Evolutionary conservation across 2,113 vertebrate genomes (phyloP).

Genomic region (Heterotis niloticus): DNA sequence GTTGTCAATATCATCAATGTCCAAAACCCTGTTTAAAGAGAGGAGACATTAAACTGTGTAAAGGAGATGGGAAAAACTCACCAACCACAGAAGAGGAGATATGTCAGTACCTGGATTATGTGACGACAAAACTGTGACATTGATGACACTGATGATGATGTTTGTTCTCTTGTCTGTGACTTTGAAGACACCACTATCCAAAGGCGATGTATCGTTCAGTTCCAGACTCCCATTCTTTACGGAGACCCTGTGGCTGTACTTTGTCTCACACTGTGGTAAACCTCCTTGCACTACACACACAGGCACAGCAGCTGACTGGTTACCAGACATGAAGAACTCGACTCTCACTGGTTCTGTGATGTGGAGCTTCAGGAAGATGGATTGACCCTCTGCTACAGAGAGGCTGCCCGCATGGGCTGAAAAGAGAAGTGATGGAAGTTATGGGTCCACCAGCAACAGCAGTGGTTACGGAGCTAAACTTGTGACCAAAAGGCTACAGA

Average conservation of each 20-base stretch:
- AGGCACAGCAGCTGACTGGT: background rate
- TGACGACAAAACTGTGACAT: background rate
- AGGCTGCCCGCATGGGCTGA: background rate
- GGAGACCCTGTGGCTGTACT: background rate
- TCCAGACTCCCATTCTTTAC: too few relatives aligned
- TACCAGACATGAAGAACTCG: background rate
- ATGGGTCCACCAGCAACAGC: too few relatives aligned
- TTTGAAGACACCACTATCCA: background rate
- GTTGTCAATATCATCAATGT: too few relatives aligned
- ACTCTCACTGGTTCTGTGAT: conserved; percentile 10
- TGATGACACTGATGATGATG: background rate
- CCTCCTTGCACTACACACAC: conserved; percentile 5
- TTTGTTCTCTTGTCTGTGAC: background rate
- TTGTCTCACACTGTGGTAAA: background rate
- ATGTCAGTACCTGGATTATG: background rate
- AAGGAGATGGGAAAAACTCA: background rate
- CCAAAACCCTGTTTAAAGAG: too few relatives aligned
- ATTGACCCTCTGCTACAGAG: background rate
- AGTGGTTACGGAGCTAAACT: too few relatives aligned
- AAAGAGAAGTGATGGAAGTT: background rate
- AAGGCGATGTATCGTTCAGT: background rate
- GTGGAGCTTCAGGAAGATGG: background rate
- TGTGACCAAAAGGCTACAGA: too few relatives aligned
- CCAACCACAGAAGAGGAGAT: background rate
- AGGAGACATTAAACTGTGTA: too few relatives aligned